Percentiles rank a stretch among this genome's conserved stretches.
These are phyloP conservation scores for Oscheius myriophilus DNA, from an alignment of 2,888 invertebrate species.

Conservation along the genomic window DNA sequence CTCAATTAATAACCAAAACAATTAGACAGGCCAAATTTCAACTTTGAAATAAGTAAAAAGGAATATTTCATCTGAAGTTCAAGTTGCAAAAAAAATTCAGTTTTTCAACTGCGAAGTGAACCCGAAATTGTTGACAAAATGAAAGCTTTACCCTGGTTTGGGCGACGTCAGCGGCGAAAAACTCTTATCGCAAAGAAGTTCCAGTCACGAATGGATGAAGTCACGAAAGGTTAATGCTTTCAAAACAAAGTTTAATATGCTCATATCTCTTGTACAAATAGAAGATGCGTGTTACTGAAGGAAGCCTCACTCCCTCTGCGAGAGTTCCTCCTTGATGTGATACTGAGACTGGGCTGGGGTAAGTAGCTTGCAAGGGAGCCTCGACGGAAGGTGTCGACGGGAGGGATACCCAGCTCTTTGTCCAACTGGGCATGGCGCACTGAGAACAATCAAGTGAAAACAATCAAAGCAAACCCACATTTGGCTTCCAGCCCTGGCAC, in stretches of 20 bases:
- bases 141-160: too few species aligned
- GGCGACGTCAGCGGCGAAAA: neutral
- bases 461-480: constrained; percentile 25
- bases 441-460: constrained; percentile 31
- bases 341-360: constrained; percentile 46
- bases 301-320: constrained; percentile 51
- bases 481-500: constrained; percentile 59
- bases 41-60: too few species aligned
- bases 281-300: constrained; percentile 42
- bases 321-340: constrained; percentile 42
- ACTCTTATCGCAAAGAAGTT: neutral
- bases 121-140: too few species aligned
- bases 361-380: constrained; percentile 57
- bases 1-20: too few species aligned
- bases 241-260: neutral
- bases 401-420: constrained; percentile 60
- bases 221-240: neutral
- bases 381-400: constrained; percentile 49
- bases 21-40: too few species aligned
- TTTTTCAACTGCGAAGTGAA: too few species aligned
- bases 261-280: constrained; percentile 31
- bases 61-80: too few species aligned
- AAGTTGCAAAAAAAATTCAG: neutral
- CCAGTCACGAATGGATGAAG: neutral
- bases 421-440: constrained; percentile 58